These are phyloP conservation scores for Solen grandis DNA, from an alignment of 1,140 invertebrate species.

Conservation along the genomic window DNA sequence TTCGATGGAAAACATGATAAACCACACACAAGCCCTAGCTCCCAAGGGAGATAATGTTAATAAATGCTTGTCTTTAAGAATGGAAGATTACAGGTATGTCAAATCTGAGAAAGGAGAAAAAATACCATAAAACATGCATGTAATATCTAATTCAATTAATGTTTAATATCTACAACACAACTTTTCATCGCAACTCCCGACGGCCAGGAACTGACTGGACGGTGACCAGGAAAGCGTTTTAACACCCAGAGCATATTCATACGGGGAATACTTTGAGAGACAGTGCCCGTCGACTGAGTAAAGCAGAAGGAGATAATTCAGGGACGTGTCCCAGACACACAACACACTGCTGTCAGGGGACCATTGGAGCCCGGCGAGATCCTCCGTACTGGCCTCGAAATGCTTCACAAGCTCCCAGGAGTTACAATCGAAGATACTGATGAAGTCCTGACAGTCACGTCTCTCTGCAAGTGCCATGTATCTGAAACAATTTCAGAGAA, in stretches of 20 bases:
- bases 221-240: conserved; percentile 81
- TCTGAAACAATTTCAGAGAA: too few relatives aligned
- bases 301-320: conserved; percentile 80
- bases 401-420: conserved; percentile 82
- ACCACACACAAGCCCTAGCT: too few relatives aligned
- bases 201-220: conserved; percentile 81
- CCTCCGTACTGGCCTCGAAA: conserved; percentile 81
- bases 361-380: conserved; percentile 80
- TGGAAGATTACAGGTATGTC: too few relatives aligned
- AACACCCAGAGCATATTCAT: conserved; percentile 81
- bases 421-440: conserved; percentile 81
- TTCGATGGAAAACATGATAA: too few relatives aligned
- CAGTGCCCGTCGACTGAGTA: conserved; percentile 81
- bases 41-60: too few relatives aligned
- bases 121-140: too few relatives aligned
- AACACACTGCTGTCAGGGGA: conserved; percentile 79
- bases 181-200: conserved; percentile 82
- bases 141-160: too few relatives aligned
- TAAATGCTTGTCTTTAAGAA: too few relatives aligned
- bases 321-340: conserved; percentile 80
- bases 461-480: conserved; percentile 82
- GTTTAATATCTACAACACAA: too few relatives aligned
- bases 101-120: too few relatives aligned
- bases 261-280: conserved; percentile 78
- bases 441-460: conserved; percentile 81